Base-by-base conservation (phyloP, 2,113 vertebrate species). In the Oriolus oriolus region DNA sequence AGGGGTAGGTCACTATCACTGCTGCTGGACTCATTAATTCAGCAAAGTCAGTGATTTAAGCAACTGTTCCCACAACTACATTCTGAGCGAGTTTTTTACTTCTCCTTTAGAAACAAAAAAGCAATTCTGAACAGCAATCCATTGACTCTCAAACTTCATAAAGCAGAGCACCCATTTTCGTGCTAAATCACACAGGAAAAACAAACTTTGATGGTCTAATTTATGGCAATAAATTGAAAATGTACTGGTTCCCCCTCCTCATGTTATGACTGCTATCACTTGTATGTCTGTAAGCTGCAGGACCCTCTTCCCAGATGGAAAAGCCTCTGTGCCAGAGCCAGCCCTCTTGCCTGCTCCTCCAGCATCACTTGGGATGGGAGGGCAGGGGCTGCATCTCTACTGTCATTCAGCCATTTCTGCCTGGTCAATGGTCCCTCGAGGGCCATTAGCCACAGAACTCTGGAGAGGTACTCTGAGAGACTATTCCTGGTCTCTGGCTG, bases 1-100 rank as follows among this genome's bases (percentile, higher is more conserved):
- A 0, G 6, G 10, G 15, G 12, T 3, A n/a, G 31, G 19, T 50
- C 4, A 6, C 44, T 39, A 8, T 27, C 22, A 2, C 14, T 70
- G n/a, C 11, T 33, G 11, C 13, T 45, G 65, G 50, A 41, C 24
- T 65, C 22, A 12, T 30, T 69, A 10, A 24, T 49, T 57, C 37
- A 31, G 28, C 10, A 22, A n/a, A 33, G 31, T 57, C 73, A 68
- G 33, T 1, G 4, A 56, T 42, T 23, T 27, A 53, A 65, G 14
- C 30, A 73, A 35, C 63, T 64, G 26, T 20, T 50, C 47, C 19
- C 47, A 63, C 47, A 75, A 27, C 17, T 22, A 3, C 3, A 26
- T 50, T 78, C 60, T 31, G 23, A 54, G 16, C 13, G 41, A 54
- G 13, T 19, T 68, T 61, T 70, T 24, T 15, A 12, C 3, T 45